Percentiles rank a stretch among this genome's conserved stretches.
These are phyloP conservation scores for Drosophila navojoa DNA, from an alignment of 1,140 invertebrate genomes.

Conservation along the genomic window DNA sequence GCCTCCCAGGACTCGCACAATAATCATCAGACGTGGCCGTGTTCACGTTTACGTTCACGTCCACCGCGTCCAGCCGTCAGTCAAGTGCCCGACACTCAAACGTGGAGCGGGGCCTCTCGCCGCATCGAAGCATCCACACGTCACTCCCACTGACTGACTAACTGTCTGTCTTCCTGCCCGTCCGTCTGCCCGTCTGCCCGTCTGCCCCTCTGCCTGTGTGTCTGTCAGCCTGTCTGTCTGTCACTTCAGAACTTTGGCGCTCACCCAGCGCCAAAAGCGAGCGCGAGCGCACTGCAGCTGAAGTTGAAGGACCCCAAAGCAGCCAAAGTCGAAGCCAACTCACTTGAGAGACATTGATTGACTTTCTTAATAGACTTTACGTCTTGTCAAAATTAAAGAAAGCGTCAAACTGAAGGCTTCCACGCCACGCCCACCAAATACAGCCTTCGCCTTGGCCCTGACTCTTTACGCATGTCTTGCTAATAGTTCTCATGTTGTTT, in stretches of 20 bases:
- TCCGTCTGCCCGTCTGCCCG: constrained; percentile 7
- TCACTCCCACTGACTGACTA: constrained; percentile 50
- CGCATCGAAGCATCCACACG: constrained; percentile 51
- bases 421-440: constrained; percentile 12
- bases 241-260: constrained; percentile 73
- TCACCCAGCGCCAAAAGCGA: constrained; percentile 36
- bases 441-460: background rate
- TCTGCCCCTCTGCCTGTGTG: constrained; percentile 7
- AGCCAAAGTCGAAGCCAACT: constrained; percentile 70
- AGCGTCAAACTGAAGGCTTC: constrained; percentile 46
- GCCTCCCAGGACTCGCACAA: constrained; percentile 42
- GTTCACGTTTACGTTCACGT: constrained; percentile 38
- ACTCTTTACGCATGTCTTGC: constrained; percentile 14
- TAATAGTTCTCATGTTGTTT: constrained; percentile 21
- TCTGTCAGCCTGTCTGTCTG: constrained; percentile 64
- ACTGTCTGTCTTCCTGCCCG: constrained; percentile 17
- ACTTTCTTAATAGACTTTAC: constrained; percentile 83
- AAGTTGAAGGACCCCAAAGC: constrained; percentile 45
- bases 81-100: constrained; percentile 66
- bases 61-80: constrained; percentile 74
- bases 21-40: constrained; percentile 53
- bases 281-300: background rate
- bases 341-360: constrained; percentile 81
- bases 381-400: constrained; percentile 82
- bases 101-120: constrained; percentile 9